Conservation (phyloP, 2,888 invertebrate species). For the Scotopteryx bipunctaria region DNA sequence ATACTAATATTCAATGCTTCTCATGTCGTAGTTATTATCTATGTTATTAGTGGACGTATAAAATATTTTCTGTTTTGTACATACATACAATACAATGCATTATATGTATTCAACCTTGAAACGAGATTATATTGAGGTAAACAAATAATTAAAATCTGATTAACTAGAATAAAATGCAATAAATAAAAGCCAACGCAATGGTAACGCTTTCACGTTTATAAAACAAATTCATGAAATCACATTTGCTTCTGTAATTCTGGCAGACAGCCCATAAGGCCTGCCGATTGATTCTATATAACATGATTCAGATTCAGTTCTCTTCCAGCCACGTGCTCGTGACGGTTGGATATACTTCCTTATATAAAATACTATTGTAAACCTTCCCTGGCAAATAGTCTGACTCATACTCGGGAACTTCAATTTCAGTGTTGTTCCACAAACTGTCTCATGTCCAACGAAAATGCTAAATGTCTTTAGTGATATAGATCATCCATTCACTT, state of each 20-base stretch:
- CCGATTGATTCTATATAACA: constrained; percentile 5
- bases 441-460: constrained; percentile 4
- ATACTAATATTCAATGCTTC: too few relatives aligned
- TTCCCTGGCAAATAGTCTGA: background rate
- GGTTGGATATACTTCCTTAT: constrained; percentile 1
- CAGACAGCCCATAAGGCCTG: background rate
- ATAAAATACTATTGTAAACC: constrained; percentile 9
- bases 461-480: constrained; percentile 5
- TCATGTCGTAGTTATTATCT: too few relatives aligned
- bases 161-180: background rate
- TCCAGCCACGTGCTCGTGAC: constrained; percentile 20
- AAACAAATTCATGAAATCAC: background rate
- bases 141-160: background rate
- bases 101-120: background rate
- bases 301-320: constrained; percentile 34
- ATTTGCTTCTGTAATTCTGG: background rate
- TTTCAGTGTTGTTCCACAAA: constrained; percentile 1
- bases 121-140: background rate
- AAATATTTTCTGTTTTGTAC: background rate
- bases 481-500: constrained; percentile 3
- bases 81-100: background rate
- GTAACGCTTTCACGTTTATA: background rate
- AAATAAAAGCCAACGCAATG: background rate
- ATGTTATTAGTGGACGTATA: too few relatives aligned
- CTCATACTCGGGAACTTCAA: background rate